These are phyloP conservation scores for Ernsta delagoae DNA, from an alignment of 2,888 invertebrate species.

Conservation along the genomic window DNA sequence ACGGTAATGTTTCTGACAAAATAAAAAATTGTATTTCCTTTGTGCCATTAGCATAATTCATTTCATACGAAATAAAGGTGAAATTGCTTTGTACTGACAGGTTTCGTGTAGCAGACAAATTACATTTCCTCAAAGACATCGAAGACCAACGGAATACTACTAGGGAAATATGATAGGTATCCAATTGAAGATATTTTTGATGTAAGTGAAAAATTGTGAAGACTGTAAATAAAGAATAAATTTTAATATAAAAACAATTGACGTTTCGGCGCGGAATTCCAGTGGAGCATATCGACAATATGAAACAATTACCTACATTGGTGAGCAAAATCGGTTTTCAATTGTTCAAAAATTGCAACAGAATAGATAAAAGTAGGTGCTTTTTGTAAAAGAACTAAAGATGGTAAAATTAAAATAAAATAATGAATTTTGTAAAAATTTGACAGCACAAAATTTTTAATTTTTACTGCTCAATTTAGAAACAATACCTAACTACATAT, in stretches of 20 bases:
- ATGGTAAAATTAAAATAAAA: too few relatives aligned
- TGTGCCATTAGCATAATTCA: conserved; percentile 39
- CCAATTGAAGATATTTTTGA: conserved; percentile 50
- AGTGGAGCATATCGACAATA: conserved; percentile 83
- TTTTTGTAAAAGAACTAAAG: too few relatives aligned
- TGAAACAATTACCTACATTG: conserved; percentile 45
- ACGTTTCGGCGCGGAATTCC: conserved; percentile 64
- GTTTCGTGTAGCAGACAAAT: conserved; percentile 59
- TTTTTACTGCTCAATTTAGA: too few relatives aligned
- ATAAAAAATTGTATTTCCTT: conserved; percentile 29
- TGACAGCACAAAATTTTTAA: too few relatives aligned
- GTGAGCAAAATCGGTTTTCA: conserved; percentile 43
- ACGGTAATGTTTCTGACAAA: conserved; percentile 2
- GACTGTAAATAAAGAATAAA: conserved; percentile 76
- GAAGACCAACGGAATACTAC: conserved; percentile 66
- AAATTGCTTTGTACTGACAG: conserved; percentile 52
- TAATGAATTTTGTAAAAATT: too few relatives aligned
- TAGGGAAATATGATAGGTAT: conserved; percentile 62
- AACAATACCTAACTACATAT: too few relatives aligned
- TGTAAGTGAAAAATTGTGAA: conserved; percentile 62
- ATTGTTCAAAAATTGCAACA: too few relatives aligned
- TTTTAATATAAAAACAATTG: conserved; percentile 54
- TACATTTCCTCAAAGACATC: conserved; percentile 58
- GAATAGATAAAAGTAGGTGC: too few relatives aligned
- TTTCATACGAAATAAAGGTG: conserved; percentile 40